Base-by-base conservation (phyloP, 2,113 vertebrate genomes). In the Lepidothrix coronata region DNA sequence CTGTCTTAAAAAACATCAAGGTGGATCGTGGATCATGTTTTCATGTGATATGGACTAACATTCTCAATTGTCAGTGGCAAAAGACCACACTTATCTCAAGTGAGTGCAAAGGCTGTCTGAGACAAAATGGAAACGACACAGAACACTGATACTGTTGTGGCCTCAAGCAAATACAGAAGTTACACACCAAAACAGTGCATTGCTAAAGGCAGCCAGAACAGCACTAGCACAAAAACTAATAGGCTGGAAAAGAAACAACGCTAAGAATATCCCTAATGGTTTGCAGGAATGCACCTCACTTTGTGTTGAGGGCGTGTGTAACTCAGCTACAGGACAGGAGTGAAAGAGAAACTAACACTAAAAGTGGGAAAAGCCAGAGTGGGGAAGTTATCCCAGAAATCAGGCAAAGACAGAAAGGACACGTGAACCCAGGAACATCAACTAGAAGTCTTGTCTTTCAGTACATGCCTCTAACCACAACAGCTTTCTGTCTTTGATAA, bases 161-260 rank as follows among this genome's bases (percentile, higher is more conserved):
- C 95, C 92, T 96, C 70, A 41, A 97, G 96, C 96, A 95, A 89
- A 25, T 37, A 46, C 39, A 85, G 65, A 59, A 88, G 70, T 85
- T 76, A 48, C 46, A 37, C 70, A 37, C 85, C 73, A 74, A 81
- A 84, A 43, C 57, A 71, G n/a, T 58, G 52, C 70, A 58, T 71
- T 82, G 95, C 82, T 95, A 10, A 93, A 76, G 85, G 93, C 94
- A 89, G 75, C 61, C 33, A 39, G 49, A 27, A 41, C 46, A 67
- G 46, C 11, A 63, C 75, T 55, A 85, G 76, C 59, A 85, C 62
- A 67, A 48, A 95, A 79, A 30, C 75, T 81, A 86, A 93, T 57
- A 88, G 54, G 23, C 61, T 83, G 84, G 73, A 74, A 84, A 57
- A 80, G 67, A 68, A 3, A 0, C 4, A n/a, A 23, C 22, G 21